These are phyloP conservation scores for Nomada fabriciana DNA, from an alignment of 2,888 invertebrate species.

Conservation along the genomic window DNA sequence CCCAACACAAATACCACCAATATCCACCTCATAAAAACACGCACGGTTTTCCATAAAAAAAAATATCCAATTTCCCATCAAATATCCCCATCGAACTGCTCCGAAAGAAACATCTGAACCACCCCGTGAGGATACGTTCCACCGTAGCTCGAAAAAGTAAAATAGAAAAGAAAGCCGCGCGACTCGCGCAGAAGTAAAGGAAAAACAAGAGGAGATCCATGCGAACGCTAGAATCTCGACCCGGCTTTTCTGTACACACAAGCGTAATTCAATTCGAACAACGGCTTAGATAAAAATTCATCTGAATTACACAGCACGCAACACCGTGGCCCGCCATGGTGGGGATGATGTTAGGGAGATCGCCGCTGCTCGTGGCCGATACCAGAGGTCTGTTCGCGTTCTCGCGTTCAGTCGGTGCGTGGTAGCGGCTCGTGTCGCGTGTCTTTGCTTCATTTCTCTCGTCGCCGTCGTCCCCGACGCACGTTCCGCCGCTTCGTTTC, in stretches of 20 bases:
- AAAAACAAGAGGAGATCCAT: too few species aligned
- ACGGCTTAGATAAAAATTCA: slow-evolving; percentile 27
- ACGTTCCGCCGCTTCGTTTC: slow-evolving; percentile 20
- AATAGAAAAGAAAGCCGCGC: too few species aligned
- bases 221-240: too few species aligned
- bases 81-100: too few species aligned
- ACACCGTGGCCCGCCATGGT: slow-evolving; percentile 29
- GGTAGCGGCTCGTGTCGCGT: slow-evolving; percentile 72
- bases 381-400: slow-evolving; percentile 59
- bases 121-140: too few species aligned
- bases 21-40: too few species aligned
- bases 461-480: slow-evolving; percentile 15
- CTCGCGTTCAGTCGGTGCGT: slow-evolving; percentile 73
- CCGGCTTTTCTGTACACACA: neutral
- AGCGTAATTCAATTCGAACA: slow-evolving; percentile 11
- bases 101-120: too few species aligned
- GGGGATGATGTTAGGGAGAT: slow-evolving; percentile 67
- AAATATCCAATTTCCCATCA: too few species aligned
- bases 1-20: too few species aligned
- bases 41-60: too few species aligned
- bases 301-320: slow-evolving; percentile 29
- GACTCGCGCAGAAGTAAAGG: too few species aligned
- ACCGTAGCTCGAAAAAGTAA: too few species aligned
- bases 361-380: slow-evolving; percentile 65
- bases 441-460: slow-evolving; percentile 34